Evolutionary conservation across 2,888 invertebrate genomes (phyloP).

Genomic region (Mythimna pallens): DNA sequence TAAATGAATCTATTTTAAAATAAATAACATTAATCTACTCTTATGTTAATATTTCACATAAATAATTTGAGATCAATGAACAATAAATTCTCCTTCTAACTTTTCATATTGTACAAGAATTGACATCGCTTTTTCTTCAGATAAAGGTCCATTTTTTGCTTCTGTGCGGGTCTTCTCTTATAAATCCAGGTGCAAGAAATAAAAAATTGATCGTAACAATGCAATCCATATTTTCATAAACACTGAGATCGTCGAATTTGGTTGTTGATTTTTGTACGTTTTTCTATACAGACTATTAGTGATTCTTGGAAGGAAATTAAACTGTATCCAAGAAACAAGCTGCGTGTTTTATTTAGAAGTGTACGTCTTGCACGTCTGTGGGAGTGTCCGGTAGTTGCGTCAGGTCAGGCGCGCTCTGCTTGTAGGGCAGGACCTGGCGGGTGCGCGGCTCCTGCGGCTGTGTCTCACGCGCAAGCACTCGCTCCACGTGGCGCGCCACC

Average conservation of each 20-base stretch:
- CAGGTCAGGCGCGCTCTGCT: conserved; percentile 79
- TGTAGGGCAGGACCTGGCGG: conserved; percentile 76
- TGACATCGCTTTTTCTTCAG: conserved; percentile 52
- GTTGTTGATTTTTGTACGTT: conserved; percentile 68
- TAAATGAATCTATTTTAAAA: conserved; percentile 70
- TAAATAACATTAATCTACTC: conserved; percentile 85
- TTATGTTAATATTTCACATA: conserved; percentile 82
- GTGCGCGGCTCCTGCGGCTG: conserved; percentile 86
- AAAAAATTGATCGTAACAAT: conserved; percentile 79
- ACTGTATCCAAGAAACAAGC: conserved; percentile 23
- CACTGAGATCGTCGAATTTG: conserved; percentile 76
- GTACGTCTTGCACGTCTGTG: conserved; percentile 92
- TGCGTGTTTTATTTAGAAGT: conserved; percentile 81
- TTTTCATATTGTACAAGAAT: conserved; percentile 58
- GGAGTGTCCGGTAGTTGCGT: conserved; percentile 91
- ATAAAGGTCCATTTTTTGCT: conserved; percentile 65
- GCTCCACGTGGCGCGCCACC: conserved; percentile 90
- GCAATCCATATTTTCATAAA: conserved; percentile 73
- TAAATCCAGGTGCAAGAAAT: conserved; percentile 81
- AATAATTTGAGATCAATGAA: conserved; percentile 90
- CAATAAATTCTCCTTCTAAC: conserved; percentile 78
- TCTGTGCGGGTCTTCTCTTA: conserved; percentile 70
- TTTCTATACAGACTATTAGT: conserved; percentile 33
- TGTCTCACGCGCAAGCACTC: conserved; percentile 90
- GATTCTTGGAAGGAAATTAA: conserved; percentile 22